Conservation (phyloP, 2,113 vertebrate genomes). For the Ammodytes dubius region DNA sequence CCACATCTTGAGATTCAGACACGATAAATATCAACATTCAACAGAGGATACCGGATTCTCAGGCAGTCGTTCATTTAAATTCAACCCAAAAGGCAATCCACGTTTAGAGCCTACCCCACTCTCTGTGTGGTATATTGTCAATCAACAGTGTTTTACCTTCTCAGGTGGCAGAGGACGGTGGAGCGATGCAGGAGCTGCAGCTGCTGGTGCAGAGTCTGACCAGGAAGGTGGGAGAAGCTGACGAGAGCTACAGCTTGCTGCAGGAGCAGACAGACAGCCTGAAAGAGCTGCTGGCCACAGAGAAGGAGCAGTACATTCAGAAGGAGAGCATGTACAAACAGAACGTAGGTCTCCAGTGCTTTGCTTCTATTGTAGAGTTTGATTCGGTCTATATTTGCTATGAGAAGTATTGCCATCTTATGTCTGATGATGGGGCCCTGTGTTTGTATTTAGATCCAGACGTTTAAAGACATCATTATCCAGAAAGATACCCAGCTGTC, state of each 20-base stretch:
- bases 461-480: conserved; percentile 89
- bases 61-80: neutral
- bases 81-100: neutral
- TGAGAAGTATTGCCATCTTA: neutral
- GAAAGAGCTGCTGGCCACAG: conserved; percentile 83
- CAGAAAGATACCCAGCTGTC: conserved; percentile 88
- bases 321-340: conserved; percentile 89
- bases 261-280: conserved; percentile 88
- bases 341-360: conserved; percentile 82
- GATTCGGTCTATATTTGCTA: neutral
- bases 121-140: neutral
- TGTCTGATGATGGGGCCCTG: neutral
- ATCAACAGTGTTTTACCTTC: neutral
- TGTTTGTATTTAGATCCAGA: conserved; percentile 83
- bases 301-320: conserved; percentile 85
- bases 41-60: neutral
- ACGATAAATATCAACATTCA: neutral
- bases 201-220: conserved; percentile 88
- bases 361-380: neutral
- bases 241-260: conserved; percentile 90
- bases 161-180: conserved; percentile 72
- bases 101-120: neutral
- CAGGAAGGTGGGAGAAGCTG: conserved; percentile 89
- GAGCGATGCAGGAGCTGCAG: conserved; percentile 84
- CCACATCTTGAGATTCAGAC: neutral